Percentiles rank a stretch among this genome's conserved stretches.
Evolutionary conservation across 2,113 vertebrate genomes (phyloP).

Genomic region (Tympanuchus pallidicinctus): DNA sequence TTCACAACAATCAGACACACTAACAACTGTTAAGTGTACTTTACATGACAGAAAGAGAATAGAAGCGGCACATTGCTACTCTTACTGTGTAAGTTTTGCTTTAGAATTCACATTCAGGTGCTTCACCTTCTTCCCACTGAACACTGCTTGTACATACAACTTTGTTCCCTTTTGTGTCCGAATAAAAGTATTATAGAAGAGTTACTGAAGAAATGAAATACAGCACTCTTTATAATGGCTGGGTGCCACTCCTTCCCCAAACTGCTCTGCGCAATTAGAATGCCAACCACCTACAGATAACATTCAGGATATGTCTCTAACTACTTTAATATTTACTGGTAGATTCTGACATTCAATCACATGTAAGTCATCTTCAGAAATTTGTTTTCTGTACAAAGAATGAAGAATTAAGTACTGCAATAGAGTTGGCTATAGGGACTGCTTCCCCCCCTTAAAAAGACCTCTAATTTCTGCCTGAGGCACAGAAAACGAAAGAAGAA

Average conservation of each 20-base stretch:
- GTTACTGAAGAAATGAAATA: background rate
- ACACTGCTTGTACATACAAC: background rate
- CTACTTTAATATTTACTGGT: background rate
- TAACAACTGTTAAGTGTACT: background rate
- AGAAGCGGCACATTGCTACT: background rate
- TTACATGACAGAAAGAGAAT: background rate
- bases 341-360: background rate
- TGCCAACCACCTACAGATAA: background rate
- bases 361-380: background rate
- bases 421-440: background rate
- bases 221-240: background rate
- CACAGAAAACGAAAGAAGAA: background rate
- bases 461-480: background rate
- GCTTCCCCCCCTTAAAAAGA: background rate
- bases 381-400: background rate
- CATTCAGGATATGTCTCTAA: no score
- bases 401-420: background rate
- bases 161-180: background rate
- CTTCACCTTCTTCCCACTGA: background rate
- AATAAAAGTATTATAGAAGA: background rate
- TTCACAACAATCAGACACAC: background rate
- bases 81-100: background rate
- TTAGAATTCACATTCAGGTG: background rate
- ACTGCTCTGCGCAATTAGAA: background rate
- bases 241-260: background rate